phyloP scores from a whole-genome alignment of 2,113 vertebrate species.

The Phaethon lepturus region DNA sequence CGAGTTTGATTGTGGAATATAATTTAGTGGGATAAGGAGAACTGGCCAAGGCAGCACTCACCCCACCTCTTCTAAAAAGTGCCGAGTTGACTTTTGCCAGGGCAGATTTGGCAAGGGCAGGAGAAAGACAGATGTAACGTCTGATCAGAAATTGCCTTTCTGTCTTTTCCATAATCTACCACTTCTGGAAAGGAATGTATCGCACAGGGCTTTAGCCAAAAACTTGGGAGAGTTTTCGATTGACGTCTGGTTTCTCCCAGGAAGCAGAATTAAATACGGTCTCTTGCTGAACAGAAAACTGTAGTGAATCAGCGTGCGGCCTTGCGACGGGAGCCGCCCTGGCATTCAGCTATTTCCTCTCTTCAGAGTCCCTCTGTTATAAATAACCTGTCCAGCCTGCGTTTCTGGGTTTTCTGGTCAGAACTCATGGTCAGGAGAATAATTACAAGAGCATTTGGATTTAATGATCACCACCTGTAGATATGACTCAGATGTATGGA shows the following conservation, averaged over 20 bases:
- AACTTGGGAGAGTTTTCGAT: background rate
- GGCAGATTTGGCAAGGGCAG: background rate
- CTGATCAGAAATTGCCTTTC: background rate
- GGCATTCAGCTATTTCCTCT: background rate
- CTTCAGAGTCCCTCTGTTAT: background rate
- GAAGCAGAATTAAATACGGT: background rate
- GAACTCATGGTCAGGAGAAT: background rate
- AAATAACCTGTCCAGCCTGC: background rate
- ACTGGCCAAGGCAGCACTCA: fast-evolving
- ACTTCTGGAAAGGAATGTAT: background rate
- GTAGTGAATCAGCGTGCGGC: background rate
- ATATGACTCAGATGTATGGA: background rate
- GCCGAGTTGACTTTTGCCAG: background rate
- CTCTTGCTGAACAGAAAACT: background rate
- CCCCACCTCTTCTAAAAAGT: background rate
- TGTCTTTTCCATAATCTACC: background rate
- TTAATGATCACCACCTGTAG: background rate
- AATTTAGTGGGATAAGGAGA: background rate
- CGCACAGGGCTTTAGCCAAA: background rate
- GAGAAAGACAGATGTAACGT: background rate
- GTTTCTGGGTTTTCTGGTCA: slow-evolving; percentile 19
- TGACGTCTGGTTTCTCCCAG: background rate
- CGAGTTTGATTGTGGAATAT: background rate
- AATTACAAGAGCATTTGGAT: background rate
- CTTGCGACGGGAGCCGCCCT: background rate